Percentiles rank a stretch among this genome's conserved stretches.
phyloP scores from a whole-genome alignment of 2,888 invertebrate species.

The Conchocele bisecta region DNA sequence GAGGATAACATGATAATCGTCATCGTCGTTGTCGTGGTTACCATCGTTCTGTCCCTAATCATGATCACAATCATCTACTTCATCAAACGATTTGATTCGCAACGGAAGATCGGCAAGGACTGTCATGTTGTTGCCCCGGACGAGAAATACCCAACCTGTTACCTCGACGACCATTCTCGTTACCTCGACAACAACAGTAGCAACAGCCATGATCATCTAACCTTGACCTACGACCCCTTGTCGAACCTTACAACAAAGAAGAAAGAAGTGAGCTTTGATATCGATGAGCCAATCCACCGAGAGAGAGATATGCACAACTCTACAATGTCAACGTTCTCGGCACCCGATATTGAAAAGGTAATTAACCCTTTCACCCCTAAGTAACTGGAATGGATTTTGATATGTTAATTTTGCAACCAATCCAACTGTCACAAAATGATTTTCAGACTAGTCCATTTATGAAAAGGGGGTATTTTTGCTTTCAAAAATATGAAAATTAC shows the following conservation, averaged over 20 bases:
- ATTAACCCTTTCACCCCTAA: too few relatives aligned
- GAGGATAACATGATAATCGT: conserved; percentile 62
- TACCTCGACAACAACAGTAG: conserved; percentile 47
- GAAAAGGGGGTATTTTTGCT: too few relatives aligned
- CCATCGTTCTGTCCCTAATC: conserved; percentile 60
- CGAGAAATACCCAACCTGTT: conserved; percentile 56
- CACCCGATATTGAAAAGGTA: conserved; percentile 56
- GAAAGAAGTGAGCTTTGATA: conserved; percentile 58
- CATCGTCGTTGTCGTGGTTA: conserved; percentile 63
- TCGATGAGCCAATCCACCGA: conserved; percentile 35
- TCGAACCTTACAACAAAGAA: conserved; percentile 29
- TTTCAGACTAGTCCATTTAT: too few relatives aligned
- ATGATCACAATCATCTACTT: conserved; percentile 62
- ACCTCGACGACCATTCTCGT: conserved; percentile 44
- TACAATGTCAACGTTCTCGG: conserved; percentile 55
- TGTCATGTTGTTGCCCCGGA: conserved; percentile 49
- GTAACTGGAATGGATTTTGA: too few relatives aligned
- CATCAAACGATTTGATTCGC: conserved; percentile 58
- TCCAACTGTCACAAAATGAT: too few relatives aligned
- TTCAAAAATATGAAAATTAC: too few relatives aligned
- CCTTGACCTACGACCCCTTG: conserved; percentile 53
- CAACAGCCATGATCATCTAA: conserved; percentile 47
- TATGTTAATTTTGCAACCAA: too few relatives aligned
- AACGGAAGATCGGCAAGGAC: conserved; percentile 43
- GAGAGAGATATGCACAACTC: conserved; percentile 45